Conservation (phyloP, 2,113 vertebrate species). For the Podilymbus podiceps region DNA sequence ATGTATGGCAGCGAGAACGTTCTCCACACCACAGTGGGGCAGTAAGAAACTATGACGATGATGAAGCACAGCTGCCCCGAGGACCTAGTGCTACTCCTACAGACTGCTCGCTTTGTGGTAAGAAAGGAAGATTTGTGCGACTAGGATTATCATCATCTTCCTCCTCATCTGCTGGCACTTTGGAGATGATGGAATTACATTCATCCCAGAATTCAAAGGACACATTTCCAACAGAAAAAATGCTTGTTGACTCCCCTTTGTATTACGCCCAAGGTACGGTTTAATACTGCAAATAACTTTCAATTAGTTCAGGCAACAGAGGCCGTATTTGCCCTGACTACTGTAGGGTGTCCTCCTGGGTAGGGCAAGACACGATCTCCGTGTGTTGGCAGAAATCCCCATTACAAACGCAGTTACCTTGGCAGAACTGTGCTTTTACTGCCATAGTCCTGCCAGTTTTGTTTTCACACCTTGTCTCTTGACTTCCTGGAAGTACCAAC, state of each 20-base stretch:
- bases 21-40: constrained; percentile 87
- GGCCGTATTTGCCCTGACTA: background rate
- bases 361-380: background rate
- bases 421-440: background rate
- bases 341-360: background rate
- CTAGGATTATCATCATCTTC: constrained; percentile 73
- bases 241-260: constrained; percentile 23
- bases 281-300: background rate
- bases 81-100: constrained; percentile 81
- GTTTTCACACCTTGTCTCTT: background rate
- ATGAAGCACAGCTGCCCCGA: constrained; percentile 68
- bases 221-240: constrained; percentile 18
- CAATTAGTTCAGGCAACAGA: background rate
- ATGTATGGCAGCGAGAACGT: constrained; percentile 88
- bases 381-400: background rate
- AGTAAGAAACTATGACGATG: constrained; percentile 74
- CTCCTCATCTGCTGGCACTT: constrained; percentile 64
- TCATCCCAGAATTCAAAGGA: constrained; percentile 22
- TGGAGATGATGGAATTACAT: constrained; percentile 43
- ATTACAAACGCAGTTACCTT: background rate
- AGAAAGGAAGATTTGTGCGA: constrained; percentile 70
- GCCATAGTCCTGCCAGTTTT: background rate
- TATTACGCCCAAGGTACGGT: constrained; percentile 64
- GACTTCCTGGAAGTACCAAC: background rate
- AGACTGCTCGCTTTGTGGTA: constrained; percentile 82